Evolutionary conservation across 2,797 vertebrate genomes (phyloP).

Genomic region (Rousettus madagascariensis): DNA sequence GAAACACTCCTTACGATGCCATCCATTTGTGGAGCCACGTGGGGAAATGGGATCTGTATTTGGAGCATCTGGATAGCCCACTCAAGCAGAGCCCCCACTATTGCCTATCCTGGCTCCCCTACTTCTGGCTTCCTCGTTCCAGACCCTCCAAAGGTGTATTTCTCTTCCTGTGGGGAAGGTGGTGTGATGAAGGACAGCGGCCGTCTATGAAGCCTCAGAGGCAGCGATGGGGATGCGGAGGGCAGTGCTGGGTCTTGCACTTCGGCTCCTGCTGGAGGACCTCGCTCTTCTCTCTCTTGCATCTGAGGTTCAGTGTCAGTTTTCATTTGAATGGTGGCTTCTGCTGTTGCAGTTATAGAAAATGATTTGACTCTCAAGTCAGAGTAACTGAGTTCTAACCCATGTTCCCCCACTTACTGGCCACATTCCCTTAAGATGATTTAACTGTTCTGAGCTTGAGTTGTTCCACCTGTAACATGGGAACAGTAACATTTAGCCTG

Average conservation of each 20-base stretch:
- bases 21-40: background rate
- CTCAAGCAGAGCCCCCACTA: background rate
- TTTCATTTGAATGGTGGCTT: background rate
- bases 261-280: background rate
- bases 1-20: background rate
- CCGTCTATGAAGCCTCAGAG: background rate
- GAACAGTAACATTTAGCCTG: background rate
- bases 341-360: background rate
- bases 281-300: background rate
- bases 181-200: background rate
- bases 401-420: background rate
- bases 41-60: background rate
- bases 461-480: background rate
- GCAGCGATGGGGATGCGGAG: rapidly evolving
- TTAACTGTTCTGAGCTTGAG: background rate
- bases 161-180: background rate
- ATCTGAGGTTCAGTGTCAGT: background rate
- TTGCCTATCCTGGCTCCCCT: background rate
- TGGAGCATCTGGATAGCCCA: background rate
- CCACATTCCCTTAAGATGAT: background rate
- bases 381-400: background rate
- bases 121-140: background rate
- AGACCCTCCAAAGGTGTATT: rapidly evolving
- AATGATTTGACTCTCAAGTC: background rate
- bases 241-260: background rate